These are phyloP conservation scores for Etheostoma perlongum DNA, from an alignment of 2,797 vertebrate species.

Conservation along the genomic window DNA sequence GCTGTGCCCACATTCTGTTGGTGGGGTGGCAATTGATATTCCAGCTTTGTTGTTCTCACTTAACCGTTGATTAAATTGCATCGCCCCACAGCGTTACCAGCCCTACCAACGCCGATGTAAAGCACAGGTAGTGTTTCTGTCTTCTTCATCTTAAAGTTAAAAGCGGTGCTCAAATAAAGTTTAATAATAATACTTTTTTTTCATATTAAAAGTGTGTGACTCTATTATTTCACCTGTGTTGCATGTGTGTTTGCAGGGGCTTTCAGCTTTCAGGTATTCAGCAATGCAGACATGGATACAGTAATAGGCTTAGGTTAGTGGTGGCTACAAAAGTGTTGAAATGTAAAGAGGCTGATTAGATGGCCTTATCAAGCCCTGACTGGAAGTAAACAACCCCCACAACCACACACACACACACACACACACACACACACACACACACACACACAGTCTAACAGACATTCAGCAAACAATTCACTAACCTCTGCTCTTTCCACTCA, in stretches of 20 bases:
- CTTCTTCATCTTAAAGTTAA: constrained; percentile 36
- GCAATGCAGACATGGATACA: constrained; percentile 33
- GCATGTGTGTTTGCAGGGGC: constrained; percentile 37
- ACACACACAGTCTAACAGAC: constrained; percentile 32
- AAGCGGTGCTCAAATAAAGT: constrained; percentile 6
- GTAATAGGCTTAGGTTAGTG: constrained; percentile 45
- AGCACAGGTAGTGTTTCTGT: constrained; percentile 28
- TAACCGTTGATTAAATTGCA: constrained; percentile 89
- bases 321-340: constrained; percentile 48
- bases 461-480: constrained; percentile 66
- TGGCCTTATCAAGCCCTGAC: constrained; percentile 66
- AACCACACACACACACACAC: constrained; percentile 19
- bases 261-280: constrained; percentile 54
- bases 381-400: constrained; percentile 43
- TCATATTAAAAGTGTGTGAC: constrained; percentile 9
- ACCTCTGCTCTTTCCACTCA: constrained; percentile 69
- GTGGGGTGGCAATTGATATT: constrained; percentile 94
- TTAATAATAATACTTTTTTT: background rate
- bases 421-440: constrained; percentile 18
- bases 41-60: constrained; percentile 88
- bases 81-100: constrained; percentile 53
- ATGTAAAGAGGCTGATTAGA: constrained; percentile 70
- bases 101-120: constrained; percentile 38
- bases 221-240: constrained; percentile 5
- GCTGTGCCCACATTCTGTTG: constrained; percentile 91